Evolutionary conservation across 2,888 invertebrate genomes (phyloP).

Genomic region (Eupithecia pulchellata): DNA sequence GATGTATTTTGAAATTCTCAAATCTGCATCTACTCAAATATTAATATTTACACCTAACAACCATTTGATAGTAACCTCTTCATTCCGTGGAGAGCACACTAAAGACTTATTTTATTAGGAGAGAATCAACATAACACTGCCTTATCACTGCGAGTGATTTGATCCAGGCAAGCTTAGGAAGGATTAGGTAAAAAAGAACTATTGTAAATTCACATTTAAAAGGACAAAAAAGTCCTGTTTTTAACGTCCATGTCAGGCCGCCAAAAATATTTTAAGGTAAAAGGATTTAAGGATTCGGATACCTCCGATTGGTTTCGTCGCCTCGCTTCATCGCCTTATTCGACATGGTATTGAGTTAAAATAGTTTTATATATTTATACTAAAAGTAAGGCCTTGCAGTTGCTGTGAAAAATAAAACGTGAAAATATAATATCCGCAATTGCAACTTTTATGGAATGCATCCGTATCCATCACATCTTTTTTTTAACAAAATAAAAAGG

Average conservation of each 20-base stretch:
- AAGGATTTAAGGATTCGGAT: background rate
- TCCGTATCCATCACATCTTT: too few species aligned
- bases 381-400: too few species aligned
- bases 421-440: too few species aligned
- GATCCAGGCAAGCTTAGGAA: background rate
- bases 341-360: background rate
- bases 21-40: conserved; percentile 1
- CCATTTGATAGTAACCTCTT: too few species aligned
- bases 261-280: background rate
- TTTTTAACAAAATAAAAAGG: too few species aligned
- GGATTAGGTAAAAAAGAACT: background rate
- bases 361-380: background rate
- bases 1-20: background rate
- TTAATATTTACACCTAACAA: background rate
- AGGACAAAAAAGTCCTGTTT: background rate
- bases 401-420: too few species aligned
- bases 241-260: background rate
- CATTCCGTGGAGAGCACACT: background rate
- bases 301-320: background rate
- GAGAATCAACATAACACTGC: background rate
- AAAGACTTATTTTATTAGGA: background rate
- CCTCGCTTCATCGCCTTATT: background rate
- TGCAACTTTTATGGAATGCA: too few species aligned
- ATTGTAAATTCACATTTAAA: background rate
- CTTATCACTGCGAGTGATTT: background rate